Evolutionary conservation across 1,140 invertebrate species (phyloP).

Genomic region (Caerostris extrusa): DNA sequence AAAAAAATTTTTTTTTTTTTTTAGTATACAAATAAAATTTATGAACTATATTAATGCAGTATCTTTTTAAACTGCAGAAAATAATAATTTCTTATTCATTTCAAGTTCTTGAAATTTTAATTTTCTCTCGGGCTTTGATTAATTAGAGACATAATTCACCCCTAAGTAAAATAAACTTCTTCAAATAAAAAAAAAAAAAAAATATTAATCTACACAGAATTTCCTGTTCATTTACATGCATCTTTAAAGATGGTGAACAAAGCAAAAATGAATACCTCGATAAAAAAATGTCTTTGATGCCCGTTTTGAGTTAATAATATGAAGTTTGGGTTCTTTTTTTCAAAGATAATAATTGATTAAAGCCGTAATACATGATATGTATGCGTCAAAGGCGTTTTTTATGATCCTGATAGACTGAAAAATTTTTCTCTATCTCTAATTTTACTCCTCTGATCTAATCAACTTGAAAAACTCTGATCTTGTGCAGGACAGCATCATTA

Average conservation of each 20-base stretch:
- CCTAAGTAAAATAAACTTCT: background rate
- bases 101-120: background rate
- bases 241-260: background rate
- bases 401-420: background rate
- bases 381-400: background rate
- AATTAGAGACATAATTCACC: background rate
- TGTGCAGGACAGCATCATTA: too few species aligned
- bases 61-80: too few species aligned
- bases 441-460: background rate
- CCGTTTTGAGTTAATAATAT: background rate
- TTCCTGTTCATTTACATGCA: background rate
- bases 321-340: background rate
- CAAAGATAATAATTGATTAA: background rate
- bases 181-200: conserved; percentile 1
- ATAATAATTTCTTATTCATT: background rate
- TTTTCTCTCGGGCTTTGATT: background rate
- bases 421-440: too few species aligned
- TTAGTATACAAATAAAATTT: too few species aligned
- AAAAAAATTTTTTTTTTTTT: too few species aligned
- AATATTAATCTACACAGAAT: background rate
- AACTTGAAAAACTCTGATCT: background rate
- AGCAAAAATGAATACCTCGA: background rate
- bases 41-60: too few species aligned
- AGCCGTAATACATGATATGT: background rate
- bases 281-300: background rate